A percentile compares a stretch with the other conserved stretches of the same genome.
These are phyloP conservation scores for Oscheius onirici DNA, from an alignment of 2,888 invertebrate genomes.

Conservation along the genomic window DNA sequence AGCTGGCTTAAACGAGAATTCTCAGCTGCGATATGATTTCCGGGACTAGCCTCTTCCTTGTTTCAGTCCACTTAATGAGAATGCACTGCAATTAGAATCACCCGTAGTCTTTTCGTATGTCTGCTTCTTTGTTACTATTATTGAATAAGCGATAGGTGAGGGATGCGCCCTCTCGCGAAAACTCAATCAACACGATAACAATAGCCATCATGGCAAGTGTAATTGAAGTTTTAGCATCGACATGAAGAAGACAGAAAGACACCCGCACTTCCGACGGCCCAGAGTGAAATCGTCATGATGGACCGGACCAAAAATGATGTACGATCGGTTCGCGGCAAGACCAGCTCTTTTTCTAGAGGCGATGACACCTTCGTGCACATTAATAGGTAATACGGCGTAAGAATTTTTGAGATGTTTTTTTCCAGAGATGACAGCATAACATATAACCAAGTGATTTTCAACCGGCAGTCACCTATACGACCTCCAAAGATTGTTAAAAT, in stretches of 20 bases:
- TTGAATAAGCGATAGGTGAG: constrained; percentile 27
- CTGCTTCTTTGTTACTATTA: constrained; percentile 8
- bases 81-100: background rate
- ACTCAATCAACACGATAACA: constrained; percentile 18
- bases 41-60: background rate
- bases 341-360: constrained; percentile 9
- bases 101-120: background rate
- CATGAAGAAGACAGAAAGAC: constrained; percentile 5
- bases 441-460: constrained; percentile 17
- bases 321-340: background rate
- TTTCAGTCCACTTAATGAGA: background rate
- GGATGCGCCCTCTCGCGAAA: constrained; percentile 5
- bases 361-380: constrained; percentile 25
- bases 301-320: background rate
- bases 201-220: background rate
- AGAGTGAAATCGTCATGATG: constrained; percentile 17
- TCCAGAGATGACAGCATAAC: constrained; percentile 16
- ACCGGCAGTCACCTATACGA: background rate
- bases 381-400: background rate
- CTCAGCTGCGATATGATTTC: constrained; percentile 28
- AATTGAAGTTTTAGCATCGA: constrained; percentile 19
- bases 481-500: constrained; percentile 1
- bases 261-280: background rate
- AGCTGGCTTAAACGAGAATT: constrained; percentile 19
- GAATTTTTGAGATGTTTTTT: background rate